Base-by-base conservation (phyloP, 2,888 invertebrate genomes). In the Baccha elongata region DNA sequence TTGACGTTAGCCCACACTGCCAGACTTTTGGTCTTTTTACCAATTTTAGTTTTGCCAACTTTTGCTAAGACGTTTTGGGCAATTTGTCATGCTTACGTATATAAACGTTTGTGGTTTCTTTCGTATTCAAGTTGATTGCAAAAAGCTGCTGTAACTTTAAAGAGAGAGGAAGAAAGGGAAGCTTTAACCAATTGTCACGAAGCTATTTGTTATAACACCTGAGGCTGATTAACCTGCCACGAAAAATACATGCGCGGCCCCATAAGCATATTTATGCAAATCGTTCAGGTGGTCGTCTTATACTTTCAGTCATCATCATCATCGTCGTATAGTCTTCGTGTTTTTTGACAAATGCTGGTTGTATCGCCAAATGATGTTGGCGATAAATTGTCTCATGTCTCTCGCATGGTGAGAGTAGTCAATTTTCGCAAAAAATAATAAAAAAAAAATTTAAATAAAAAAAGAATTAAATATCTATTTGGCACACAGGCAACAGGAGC, bases 201-300 rank as follows among this genome's bases (percentile, higher is more conserved):
- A 72, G 76, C 78, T 53, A 83, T 83, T 83, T 83, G 40, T 83
- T 83, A 68, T 72, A 83, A 83, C 76, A 72, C 83, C 68, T 73
- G 68, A 67, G 72, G 83, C 72, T 83, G 83, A 83, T 83, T 83
- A 78, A 72, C 83, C 76, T 76, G 76, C 68, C 72, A 64, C 72
- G 35, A 80, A 80, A 80, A 46, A 37, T 48, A 35, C 42, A 68
- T 29, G 44, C 42, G 42, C 62, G 58, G 35, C 68, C 74, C 64
- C 55, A 48, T 64, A 44, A 46, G 73, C 83, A 83, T 83, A 78
- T 62, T 73, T 83, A 78, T 83, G 83, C 78, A 83, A 83, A 83
- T 78, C 78, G 73, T 78, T 83, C 83, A 83, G 83, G 83, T 83
- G 83, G 83, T 83, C 83, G 83, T 81, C 81, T 71, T 53, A 40